Evolutionary conservation across 2,888 invertebrate genomes (phyloP), one percentile per base, ranked within the genome.

Genomic region (Thalpophila matura): DNA sequence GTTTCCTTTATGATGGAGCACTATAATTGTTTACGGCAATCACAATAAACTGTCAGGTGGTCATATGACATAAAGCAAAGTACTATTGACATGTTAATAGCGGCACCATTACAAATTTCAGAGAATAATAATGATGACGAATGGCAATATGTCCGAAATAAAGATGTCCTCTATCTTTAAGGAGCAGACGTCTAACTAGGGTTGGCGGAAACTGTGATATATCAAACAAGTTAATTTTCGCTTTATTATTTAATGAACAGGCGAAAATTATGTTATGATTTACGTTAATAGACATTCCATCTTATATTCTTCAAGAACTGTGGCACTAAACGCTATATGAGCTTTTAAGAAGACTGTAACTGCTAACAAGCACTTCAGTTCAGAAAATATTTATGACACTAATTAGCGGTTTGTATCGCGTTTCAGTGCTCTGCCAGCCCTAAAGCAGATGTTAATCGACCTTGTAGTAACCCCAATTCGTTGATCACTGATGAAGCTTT

Each of bases 401-500:
- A 70, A 77, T 72, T 70, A 79, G 66, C 60, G 59, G 43, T 54
- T 43, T 31, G 42, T 50, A 20, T 38, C 29, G 40, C 37, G 26
- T 43, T 57, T 66, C 37, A 54, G 42, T 46, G 31, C 45, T 64
- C 65, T 77, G 79, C 29, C 86, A 86, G 65, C 84, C 81, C 86
- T 87, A 78, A 74, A 68, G 74, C 80, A 79, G 67, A 84, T 83
- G 84, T 81, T 82, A 83, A 87, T 86, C 85, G 86, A 90, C 89
- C 88, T 89, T 85, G 82, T 81, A 83, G 81, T 87, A 89, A 88
- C 90, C 88, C 87, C 90, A 92, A 91, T 92, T 91, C 85, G 85
- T 85, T 85, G 86, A 84, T 86, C 82, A 81, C 82, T 84, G 82
- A 77, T 79, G 80, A 82, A 78, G 83, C 84, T 88, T 90, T 91